A percentile compares a stretch with the other conserved stretches of the same genome.
Conservation (phyloP, 2,113 vertebrate genomes). For the Otocyon megalotis region DNA sequence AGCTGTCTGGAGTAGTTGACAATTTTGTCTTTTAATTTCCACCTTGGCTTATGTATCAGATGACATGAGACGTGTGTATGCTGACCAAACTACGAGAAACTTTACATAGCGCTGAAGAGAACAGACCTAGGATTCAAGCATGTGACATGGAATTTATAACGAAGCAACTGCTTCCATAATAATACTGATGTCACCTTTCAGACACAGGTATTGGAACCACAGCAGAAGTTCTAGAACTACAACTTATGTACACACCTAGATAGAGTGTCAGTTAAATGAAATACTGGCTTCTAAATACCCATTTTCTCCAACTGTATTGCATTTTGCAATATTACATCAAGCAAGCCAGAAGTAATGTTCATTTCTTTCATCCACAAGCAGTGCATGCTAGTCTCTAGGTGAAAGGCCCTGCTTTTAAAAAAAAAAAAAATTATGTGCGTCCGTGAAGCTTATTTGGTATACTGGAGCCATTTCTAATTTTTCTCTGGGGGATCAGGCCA, state of each 20-base stretch:
- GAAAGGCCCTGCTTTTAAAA: conserved; percentile 38
- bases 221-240: background rate
- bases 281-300: conserved; percentile 41
- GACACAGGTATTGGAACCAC: background rate
- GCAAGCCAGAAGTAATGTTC: conserved; percentile 43
- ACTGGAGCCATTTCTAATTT: conserved; percentile 61
- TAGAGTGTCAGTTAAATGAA: background rate
- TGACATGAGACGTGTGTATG: conserved; percentile 51
- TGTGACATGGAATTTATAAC: conserved; percentile 39
- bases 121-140: conserved; percentile 55
- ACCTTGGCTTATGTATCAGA: conserved; percentile 62
- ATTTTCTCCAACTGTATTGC: background rate
- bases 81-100: conserved; percentile 37
- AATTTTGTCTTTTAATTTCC: conserved; percentile 45
- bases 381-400: background rate
- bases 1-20: conserved; percentile 70
- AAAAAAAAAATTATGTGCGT: background rate
- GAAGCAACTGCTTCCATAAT: conserved; percentile 39
- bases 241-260: background rate
- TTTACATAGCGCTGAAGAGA: conserved; percentile 29
- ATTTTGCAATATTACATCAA: conserved; percentile 21
- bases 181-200: conserved; percentile 54
- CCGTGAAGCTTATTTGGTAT: conserved; percentile 19
- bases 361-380: background rate
- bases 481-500: conserved; percentile 28